Percentiles rank a stretch among this genome's conserved stretches.
Evolutionary conservation across 2,113 vertebrate species (phyloP).

Genomic region (Ifrita kowaldi): DNA sequence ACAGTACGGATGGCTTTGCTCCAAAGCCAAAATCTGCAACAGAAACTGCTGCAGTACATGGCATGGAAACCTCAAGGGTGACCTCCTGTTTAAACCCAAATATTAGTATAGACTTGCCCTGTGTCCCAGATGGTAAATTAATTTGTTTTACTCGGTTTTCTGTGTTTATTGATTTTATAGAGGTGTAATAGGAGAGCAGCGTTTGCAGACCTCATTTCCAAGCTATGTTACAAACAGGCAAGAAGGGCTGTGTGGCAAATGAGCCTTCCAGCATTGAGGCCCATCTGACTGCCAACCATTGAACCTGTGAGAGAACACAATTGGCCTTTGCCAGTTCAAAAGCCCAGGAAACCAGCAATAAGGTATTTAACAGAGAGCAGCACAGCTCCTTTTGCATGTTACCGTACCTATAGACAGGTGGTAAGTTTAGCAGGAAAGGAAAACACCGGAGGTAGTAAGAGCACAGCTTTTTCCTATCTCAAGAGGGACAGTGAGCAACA

Average conservation of each 20-base stretch:
- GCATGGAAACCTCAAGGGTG: neutral
- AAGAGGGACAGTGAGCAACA: neutral
- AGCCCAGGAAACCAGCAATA: neutral
- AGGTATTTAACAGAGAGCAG: neutral
- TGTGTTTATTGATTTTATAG: neutral
- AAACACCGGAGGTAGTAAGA: neutral
- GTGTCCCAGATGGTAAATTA: neutral
- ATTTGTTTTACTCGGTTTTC: neutral
- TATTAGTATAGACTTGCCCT: neutral
- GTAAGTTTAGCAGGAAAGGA: neutral
- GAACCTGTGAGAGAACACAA: neutral
- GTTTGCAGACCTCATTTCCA: neutral
- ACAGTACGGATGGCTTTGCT: fast-evolving
- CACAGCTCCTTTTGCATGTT: neutral
- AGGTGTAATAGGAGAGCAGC: neutral
- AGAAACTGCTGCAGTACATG: neutral
- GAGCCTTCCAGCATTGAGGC: neutral
- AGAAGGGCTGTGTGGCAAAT: neutral
- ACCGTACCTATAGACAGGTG: too few relatives aligned
- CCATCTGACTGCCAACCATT: neutral
- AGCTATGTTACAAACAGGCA: fast-evolving
- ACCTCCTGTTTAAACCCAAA: neutral
- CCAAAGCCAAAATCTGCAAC: neutral
- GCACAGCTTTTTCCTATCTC: neutral
- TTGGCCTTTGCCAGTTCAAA: neutral